Conservation (phyloP, 2,888 invertebrate species). For the Phyllotreta cruciferae region DNA sequence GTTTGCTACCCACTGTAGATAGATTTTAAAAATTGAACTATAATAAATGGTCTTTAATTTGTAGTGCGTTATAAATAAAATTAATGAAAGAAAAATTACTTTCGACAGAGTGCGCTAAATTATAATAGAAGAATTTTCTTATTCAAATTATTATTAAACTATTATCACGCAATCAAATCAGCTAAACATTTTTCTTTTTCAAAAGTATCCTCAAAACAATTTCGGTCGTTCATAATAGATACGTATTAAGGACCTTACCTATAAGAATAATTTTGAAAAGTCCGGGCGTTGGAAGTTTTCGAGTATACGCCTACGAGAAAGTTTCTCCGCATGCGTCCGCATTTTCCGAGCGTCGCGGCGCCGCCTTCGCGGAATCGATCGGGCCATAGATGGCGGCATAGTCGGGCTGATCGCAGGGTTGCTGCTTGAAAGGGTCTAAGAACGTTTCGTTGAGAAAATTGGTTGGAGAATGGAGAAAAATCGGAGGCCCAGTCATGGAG, state of each 20-base stretch:
- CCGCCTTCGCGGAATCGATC: constrained; percentile 49
- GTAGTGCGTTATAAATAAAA: no score
- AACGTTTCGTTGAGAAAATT: constrained; percentile 53
- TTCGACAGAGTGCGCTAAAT: no score
- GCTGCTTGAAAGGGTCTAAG: constrained; percentile 57
- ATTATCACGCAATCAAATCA: no score
- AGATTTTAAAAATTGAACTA: no score
- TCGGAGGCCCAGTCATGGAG: constrained; percentile 53
- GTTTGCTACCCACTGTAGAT: no score
- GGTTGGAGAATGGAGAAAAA: constrained; percentile 58
- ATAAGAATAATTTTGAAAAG: constrained; percentile 13
- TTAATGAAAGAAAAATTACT: no score
- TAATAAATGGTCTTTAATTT: no score
- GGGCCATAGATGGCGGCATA: constrained; percentile 56
- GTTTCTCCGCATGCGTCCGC: constrained; percentile 8
- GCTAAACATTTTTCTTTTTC: no score
- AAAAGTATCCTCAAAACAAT: no score
- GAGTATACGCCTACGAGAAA: constrained; percentile 18
- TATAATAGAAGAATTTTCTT: no score
- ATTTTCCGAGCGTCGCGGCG: constrained; percentile 35
- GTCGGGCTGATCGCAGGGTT: constrained; percentile 58
- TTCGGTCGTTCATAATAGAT: neutral
- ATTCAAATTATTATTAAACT: no score
- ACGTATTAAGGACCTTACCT: neutral
- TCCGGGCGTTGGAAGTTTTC: constrained; percentile 9